Conservation (phyloP, 2,888 invertebrate species). For the Acanthoscelides obtectus region DNA sequence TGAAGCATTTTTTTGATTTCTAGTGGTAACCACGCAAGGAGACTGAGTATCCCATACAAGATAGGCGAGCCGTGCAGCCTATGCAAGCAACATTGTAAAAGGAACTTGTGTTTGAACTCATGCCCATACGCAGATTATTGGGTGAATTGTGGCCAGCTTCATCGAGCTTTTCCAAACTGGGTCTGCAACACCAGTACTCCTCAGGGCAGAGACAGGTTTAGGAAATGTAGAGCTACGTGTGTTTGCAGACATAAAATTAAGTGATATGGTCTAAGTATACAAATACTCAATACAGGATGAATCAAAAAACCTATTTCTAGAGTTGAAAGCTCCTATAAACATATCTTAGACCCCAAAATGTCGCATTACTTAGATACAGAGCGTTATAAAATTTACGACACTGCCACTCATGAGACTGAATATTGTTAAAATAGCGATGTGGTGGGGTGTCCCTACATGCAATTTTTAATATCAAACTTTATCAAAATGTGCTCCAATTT, state of each 20-base stretch:
- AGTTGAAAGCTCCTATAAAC: too few species aligned
- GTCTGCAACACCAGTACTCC: conserved; percentile 52
- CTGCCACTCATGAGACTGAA: too few species aligned
- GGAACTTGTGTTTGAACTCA: conserved; percentile 67
- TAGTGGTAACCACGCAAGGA: conserved; percentile 66
- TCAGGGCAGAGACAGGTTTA: conserved; percentile 53
- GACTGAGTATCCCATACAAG: conserved; percentile 64
- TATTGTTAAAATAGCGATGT: too few species aligned
- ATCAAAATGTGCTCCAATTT: too few species aligned
- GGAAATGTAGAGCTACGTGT: conserved; percentile 70
- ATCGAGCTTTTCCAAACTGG: conserved; percentile 56
- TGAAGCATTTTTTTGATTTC: conserved; percentile 35
- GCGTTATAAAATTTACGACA: too few species aligned
- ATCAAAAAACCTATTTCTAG: too few species aligned
- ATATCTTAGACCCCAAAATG: too few species aligned
- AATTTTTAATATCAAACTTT: too few species aligned
- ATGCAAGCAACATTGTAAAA: conserved; percentile 61
- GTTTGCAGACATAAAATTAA: conserved; percentile 57
- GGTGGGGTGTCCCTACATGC: too few species aligned
- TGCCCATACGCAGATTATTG: conserved; percentile 65
- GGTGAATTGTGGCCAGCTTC: conserved; percentile 67
- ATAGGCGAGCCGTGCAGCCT: conserved; percentile 60
- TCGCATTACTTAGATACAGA: too few species aligned
- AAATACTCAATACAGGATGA: too few species aligned
- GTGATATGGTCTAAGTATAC: too few species aligned